phyloP scores from a whole-genome alignment of 2,797 vertebrate species.

The Tragopan temminckii region DNA sequence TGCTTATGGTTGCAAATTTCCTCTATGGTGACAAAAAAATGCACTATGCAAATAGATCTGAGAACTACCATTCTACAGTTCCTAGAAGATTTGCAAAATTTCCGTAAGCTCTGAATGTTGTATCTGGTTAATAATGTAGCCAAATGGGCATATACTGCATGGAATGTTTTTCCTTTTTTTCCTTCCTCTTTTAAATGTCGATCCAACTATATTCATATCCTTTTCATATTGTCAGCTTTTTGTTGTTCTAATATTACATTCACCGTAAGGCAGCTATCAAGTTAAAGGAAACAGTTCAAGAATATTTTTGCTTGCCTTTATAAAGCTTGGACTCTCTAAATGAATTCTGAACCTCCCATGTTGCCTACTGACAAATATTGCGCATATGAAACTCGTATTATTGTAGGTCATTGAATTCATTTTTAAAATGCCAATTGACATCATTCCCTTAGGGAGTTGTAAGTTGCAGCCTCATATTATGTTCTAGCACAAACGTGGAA shows the following conservation, averaged over 20 bases:
- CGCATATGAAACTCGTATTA: constrained; percentile 91
- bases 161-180: neutral
- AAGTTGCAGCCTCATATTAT: constrained; percentile 84
- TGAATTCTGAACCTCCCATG: constrained; percentile 71
- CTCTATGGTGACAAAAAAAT: constrained; percentile 3
- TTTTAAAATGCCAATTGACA: constrained; percentile 91
- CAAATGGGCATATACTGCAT: neutral
- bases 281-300: constrained; percentile 41
- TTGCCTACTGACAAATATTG: constrained; percentile 81
- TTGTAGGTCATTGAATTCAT: constrained; percentile 97
- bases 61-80: neutral
- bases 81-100: constrained; percentile 1
- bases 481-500: constrained; percentile 84
- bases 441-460: constrained; percentile 87
- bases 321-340: constrained; percentile 52
- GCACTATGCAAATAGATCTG: neutral
- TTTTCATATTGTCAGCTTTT: constrained; percentile 1
- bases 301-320: constrained; percentile 62
- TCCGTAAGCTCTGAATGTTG: neutral
- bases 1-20: constrained; percentile 7
- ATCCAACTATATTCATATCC: neutral
- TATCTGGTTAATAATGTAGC: neutral
- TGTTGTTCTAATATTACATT: neutral
- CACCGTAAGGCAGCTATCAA: constrained; percentile 24
- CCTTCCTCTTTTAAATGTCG: constrained; percentile 19